Conservation (phyloP, 2,113 vertebrate species). For the Accipiter virgatus region DNA sequence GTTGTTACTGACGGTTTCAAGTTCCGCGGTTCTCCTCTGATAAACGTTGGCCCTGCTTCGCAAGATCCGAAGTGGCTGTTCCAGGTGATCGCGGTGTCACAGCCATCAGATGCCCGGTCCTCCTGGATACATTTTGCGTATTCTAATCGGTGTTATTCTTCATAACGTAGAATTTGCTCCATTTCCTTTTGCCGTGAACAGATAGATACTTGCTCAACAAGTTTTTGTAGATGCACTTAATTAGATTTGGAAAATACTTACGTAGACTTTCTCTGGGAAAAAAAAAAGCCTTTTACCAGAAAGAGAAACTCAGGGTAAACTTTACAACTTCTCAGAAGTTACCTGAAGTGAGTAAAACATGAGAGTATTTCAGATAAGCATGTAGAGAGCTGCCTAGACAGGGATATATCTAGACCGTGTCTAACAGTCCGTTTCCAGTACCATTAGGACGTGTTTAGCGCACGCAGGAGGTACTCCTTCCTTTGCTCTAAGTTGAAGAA, state of each 20-base stretch:
- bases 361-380: neutral
- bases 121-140: neutral
- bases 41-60: neutral
- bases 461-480: neutral
- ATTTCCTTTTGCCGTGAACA: neutral
- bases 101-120: neutral
- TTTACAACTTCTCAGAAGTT: neutral
- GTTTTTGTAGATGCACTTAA: neutral
- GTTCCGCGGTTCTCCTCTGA: fast-evolving
- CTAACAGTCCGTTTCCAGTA: neutral
- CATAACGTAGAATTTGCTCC: neutral
- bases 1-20: neutral
- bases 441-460: neutral
- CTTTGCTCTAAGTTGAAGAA: neutral
- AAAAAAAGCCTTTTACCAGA: neutral
- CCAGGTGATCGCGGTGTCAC: neutral
- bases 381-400: neutral
- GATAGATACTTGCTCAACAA: neutral
- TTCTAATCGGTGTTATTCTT: neutral
- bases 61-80: neutral
- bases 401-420: neutral
- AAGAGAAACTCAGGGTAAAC: neutral
- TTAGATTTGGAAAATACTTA: neutral
- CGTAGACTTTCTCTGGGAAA: neutral
- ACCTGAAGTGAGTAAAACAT: neutral